Base-by-base conservation (phyloP, 2,113 vertebrate genomes). In the Sebastes schlegelii region DNA sequence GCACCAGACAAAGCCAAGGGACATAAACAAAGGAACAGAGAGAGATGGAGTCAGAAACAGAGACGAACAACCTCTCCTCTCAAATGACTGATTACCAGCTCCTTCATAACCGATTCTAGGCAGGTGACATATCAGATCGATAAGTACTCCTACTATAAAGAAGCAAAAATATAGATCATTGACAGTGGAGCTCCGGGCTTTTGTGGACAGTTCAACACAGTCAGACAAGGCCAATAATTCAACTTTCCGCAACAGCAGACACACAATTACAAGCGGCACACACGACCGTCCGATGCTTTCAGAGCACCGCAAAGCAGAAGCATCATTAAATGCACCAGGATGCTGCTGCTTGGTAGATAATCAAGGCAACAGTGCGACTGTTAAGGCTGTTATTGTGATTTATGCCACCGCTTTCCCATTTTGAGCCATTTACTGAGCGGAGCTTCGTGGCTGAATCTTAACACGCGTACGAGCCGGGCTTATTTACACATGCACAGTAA, bases 121-220 rank as follows among this genome's bases (percentile, higher is more conserved):
- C 87, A 89, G 86, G 88, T 92, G 92, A 94, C 89, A 68, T 1
- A 73, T 86, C 85, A 73, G 69, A 93, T 92, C 90, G 79, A 91
- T 90, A 84, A 51, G 14, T 8, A n/a, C 48, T 63, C 34, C 66
- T 19, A 58, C 69, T 52, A 61, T 57, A 58, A 77, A 82, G 80
- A 76, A 77, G 26, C 17, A 21, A 40, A 70, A 80, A 75, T 79
- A 89, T 73, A 64, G 61, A 87, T 83, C 83, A 77, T 45, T 73
- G 83, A 72, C 87, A 21, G 75, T 0, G 11, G 63, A 16, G 88
- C 90, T 87, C 45, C 64, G 1, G 87, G 82, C 74, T 70, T 78
- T 63, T 23, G 64, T 55, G 79, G 74, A 51, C 21, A 52, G 63
- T 58, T 69, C 84, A 79, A 62, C 86, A 52, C 66, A 77, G 75